These are phyloP conservation scores for Anguilla pacifica DNA, from an alignment of 2,797 vertebrate species.

Conservation along the genomic window DNA sequence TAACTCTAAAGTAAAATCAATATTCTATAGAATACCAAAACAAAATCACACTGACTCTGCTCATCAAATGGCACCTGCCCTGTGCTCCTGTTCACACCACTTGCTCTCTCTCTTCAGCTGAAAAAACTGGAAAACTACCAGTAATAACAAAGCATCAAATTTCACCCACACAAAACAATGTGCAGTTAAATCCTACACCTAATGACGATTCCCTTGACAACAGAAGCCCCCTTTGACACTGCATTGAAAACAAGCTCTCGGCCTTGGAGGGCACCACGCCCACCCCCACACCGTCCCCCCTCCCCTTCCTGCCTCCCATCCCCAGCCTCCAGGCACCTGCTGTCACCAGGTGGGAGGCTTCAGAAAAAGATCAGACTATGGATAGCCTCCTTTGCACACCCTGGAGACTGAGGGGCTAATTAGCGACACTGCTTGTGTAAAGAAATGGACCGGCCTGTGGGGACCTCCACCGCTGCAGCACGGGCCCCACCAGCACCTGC, in stretches of 20 bases:
- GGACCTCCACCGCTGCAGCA: slow-evolving; percentile 14
- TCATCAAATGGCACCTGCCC: background rate
- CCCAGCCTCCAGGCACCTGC: slow-evolving; percentile 18
- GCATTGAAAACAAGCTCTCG: slow-evolving; percentile 26
- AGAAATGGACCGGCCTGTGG: slow-evolving; percentile 22
- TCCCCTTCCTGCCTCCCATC: background rate
- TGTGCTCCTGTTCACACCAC: background rate
- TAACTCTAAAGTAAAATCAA: background rate
- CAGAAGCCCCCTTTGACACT: background rate
- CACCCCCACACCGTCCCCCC: background rate
- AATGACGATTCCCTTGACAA: slow-evolving; percentile 1
- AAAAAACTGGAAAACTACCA: background rate
- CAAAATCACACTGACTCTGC: background rate
- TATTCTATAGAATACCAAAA: background rate
- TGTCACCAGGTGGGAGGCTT: slow-evolving; percentile 22
- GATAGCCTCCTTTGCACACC: slow-evolving; percentile 29
- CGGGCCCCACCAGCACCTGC: background rate
- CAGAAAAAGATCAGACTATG: slow-evolving; percentile 38
- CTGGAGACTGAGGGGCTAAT: slow-evolving; percentile 41
- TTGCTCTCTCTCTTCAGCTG: background rate
- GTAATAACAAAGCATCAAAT: slow-evolving; percentile 37
- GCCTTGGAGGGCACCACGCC: background rate
- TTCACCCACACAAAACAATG: background rate
- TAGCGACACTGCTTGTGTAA: slow-evolving; percentile 35
- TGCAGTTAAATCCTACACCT: background rate